A percentile compares a stretch with the other conserved stretches of the same genome.
Evolutionary conservation across 2,113 vertebrate species (phyloP).

Genomic region (Heliornis fulica): DNA sequence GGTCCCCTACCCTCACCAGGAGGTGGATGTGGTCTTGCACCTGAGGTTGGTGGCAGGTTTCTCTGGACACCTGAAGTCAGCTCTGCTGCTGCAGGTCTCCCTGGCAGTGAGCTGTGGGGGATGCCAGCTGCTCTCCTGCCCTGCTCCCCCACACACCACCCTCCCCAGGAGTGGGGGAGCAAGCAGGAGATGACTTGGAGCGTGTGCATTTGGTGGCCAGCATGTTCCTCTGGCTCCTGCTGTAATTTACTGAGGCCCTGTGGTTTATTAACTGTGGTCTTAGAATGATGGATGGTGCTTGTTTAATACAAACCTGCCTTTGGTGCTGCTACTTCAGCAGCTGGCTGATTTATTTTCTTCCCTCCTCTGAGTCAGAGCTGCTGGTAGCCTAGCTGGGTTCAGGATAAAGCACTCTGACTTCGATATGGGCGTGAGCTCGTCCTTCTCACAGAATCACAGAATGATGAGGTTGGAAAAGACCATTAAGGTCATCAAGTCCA

Average conservation of each 20-base stretch:
- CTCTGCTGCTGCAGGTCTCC: background rate
- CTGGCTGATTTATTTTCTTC: background rate
- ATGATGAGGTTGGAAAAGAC: too few relatives aligned
- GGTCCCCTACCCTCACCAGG: background rate
- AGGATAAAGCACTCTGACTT: background rate
- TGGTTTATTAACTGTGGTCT: background rate
- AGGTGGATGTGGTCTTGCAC: background rate
- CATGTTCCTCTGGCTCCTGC: background rate
- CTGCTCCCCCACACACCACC: too few relatives aligned
- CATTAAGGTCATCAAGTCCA: too few relatives aligned
- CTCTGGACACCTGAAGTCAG: background rate
- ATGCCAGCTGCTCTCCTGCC: background rate
- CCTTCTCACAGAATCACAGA: too few relatives aligned
- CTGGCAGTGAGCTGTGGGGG: background rate
- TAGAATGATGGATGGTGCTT: slow-evolving; percentile 6
- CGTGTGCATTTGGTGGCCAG: background rate
- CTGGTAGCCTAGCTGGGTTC: background rate
- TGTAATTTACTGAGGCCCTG: background rate
- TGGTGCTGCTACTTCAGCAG: background rate
- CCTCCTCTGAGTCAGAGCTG: background rate
- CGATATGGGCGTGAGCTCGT: background rate
- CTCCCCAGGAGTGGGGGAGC: background rate
- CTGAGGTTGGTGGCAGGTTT: fast-evolving
- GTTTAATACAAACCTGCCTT: background rate
- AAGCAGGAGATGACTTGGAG: background rate